A percentile compares a stretch with the other conserved stretches of the same genome.
Evolutionary conservation across 1,140 invertebrate genomes (phyloP).

Genomic region (Holotrichia oblita): DNA sequence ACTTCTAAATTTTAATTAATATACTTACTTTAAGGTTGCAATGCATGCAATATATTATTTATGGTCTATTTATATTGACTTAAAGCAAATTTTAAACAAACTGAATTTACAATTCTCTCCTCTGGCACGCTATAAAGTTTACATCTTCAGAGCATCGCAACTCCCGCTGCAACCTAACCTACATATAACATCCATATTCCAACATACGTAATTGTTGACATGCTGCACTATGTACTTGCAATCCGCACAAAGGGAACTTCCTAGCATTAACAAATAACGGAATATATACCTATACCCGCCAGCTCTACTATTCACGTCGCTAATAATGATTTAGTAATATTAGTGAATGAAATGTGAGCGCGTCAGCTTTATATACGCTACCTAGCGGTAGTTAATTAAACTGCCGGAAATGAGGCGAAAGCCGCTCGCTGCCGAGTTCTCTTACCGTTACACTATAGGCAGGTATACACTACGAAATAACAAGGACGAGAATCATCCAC

Average conservation of each 20-base stretch:
- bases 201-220: background rate
- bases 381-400: constrained; percentile 29
- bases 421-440: background rate
- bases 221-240: background rate
- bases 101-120: too few species aligned
- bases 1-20: too few species aligned
- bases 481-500: too few species aligned
- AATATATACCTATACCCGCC: background rate
- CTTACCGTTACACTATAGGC: background rate
- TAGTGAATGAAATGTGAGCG: constrained; percentile 14
- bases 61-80: too few species aligned
- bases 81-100: too few species aligned
- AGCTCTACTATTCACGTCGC: constrained; percentile 9
- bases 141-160: background rate
- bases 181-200: too few species aligned
- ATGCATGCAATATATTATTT: too few species aligned
- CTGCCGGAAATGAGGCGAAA: constrained; percentile 25
- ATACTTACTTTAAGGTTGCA: too few species aligned
- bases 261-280: background rate
- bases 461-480: too few species aligned
- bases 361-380: background rate
- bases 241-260: background rate
- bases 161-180: too few species aligned
- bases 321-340: constrained; percentile 33
- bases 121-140: too few species aligned